Percentiles rank a stretch among this genome's conserved stretches.
Conservation (phyloP, 2,797 vertebrate species). For the Tiaroga cobitis region DNA sequence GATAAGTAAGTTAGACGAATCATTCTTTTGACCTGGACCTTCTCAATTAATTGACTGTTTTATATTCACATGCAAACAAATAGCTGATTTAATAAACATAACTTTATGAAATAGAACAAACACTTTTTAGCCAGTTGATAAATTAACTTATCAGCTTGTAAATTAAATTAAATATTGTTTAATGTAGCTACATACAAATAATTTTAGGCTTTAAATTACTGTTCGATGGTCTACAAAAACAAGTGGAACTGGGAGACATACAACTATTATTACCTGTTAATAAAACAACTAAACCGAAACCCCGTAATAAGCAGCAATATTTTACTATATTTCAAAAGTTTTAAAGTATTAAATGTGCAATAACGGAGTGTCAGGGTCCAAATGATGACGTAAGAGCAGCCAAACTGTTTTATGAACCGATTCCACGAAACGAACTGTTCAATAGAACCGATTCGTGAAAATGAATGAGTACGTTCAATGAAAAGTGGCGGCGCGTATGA, state of each 20-base stretch:
- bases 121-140: neutral
- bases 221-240: neutral
- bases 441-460: neutral
- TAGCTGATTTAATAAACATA: neutral
- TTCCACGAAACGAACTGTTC: neutral
- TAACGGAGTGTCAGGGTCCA: neutral
- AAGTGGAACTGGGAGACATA: neutral
- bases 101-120: too few species aligned
- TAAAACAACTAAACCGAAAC: neutral
- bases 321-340: neutral
- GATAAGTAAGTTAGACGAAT: neutral
- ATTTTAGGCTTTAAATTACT: too few species aligned
- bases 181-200: too few species aligned
- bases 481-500: slow-evolving; percentile 47
- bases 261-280: neutral
- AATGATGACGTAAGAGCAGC: neutral
- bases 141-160: neutral
- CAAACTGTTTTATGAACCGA: neutral
- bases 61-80: neutral
- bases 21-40: too few species aligned
- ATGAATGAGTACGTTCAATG: slow-evolving; percentile 63
- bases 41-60: neutral
- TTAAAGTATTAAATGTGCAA: neutral
- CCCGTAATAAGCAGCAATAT: neutral
- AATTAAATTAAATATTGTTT: neutral